Evolutionary conservation across 2,113 vertebrate genomes (phyloP), one percentile per base, ranked within the genome.

Genomic region (Apus apus): DNA sequence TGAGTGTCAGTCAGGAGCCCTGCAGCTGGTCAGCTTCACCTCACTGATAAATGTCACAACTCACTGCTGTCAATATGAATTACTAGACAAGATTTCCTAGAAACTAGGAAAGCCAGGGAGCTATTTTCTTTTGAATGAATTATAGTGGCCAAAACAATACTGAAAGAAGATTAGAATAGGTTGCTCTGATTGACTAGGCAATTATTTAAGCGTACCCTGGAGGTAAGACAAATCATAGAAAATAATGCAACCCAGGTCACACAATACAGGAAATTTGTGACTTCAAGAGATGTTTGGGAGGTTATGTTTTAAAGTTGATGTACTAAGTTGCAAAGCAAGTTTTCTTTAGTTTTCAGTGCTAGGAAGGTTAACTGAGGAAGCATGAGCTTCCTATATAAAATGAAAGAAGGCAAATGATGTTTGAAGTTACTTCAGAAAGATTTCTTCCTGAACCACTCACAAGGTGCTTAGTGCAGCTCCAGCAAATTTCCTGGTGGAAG

Each of bases 61-160:
- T 91, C 85, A 89, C 95, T 93, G 64, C 87, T 97, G 92, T 94
- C 97, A 94, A 97, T 97, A 96, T 64, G 88, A 96, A 91, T 93
- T 97, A 94, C 51, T 76, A 91, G 90, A 53, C 76, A 95, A 94
- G 67, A 62, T 95, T 95, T 96, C 73, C 61, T 62, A 85, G 83
- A 75, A 89, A 79, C 93, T 58, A 21, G 76, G 36, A 51, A 51
- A 83, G 54, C 46, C 21, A 79, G 66, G 45, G 62, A 95, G 43
- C n/a, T 50, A 16, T 75, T 95, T 94, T 92, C 73, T 36, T 91
- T 48, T 67, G 62, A 92, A 95, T 94, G 30, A 91, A 94, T 94
- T 60, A 85, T 45, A 72, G 8, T 9, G 81, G 23, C 46, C n/a
- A 70, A 80, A 96, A 87, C 68, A 88, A 73, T 80, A 89, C 36